Base-by-base conservation (phyloP, 2,888 invertebrate species). In the Harpalus rubripes region DNA sequence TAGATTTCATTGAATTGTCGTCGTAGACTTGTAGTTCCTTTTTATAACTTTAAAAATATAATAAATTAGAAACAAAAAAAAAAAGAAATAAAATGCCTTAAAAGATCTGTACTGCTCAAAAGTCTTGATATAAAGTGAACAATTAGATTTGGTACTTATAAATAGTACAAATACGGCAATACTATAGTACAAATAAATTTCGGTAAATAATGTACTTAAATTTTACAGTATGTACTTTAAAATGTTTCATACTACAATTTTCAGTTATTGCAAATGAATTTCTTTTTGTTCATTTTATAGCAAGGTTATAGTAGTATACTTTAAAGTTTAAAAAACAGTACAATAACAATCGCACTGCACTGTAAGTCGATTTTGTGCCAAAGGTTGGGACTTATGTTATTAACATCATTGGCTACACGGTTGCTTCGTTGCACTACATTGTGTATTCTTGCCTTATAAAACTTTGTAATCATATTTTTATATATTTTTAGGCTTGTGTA, bases 131-230 rank as follows among this genome's bases (percentile, higher is more conserved):
- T 74, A 74, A 74, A 74, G 22, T 74, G 72, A 74, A 74, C 72
- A 74, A 74, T 44, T 15, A 68, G 7, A 10, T 65, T 65, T 72
- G 16, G 72, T 74, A 74, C 72, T 74, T 74, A 74, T n/a, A 68
- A 39, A 32, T 32, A 74, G 72, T 74, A 74, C 72, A 74, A 74
- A 74, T 63, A 26, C 32, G 32, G 32, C 68, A 68, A 63, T 63
- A 63, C 7, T 22, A 63, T 0, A 61, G 16, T 61, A 52, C 44
- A 52, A 52, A 32, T 32, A 32, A 52, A 52, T 44, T 44, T 44
- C 10, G 44, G 44, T 22, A 44, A 44, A 10, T 52, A 2, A 52
- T 52, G 44, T 52, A 52, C 44, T 52, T 52, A 52, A 4, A 32
- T 32, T 52, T 52, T 52, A 52, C 12, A 52, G 44, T 12, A 8